Evolutionary conservation across 2,797 vertebrate species (phyloP), one percentile per base, ranked within the genome.

Genomic region (Pterois miles): DNA sequence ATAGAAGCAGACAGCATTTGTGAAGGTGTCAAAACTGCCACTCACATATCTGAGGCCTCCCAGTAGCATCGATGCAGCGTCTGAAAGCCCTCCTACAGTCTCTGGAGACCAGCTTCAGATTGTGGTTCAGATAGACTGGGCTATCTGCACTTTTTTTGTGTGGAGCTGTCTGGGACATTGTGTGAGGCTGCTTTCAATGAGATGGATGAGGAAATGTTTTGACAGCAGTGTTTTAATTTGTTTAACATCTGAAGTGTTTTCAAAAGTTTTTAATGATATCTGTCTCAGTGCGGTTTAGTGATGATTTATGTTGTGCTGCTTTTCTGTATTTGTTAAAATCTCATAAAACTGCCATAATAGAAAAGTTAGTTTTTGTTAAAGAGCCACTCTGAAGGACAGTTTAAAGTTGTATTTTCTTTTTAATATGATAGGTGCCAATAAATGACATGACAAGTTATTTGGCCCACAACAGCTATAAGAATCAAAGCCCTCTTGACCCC

Each of bases 21-120:
- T 73, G 76, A 68, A 76, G 59, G 60, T 81, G 87, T 86, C 86
- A 78, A 5, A 80, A 69, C 86, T 82, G 81, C 82, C 83, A 82
- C n/a, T 83, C 85, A 53, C 40, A 6, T 59, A 69, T 84, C 65
- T 75, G 76, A 81, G 73, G 72, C 64, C 53, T 84, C 72, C 80
- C 78, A 46, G 59, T 53, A 56, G 71, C 48, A 50, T 73, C 0
- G 50, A 62, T 63, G 62, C 56, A 2, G 65, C 1, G 40, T 75
- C 40, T 84, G 62, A 70, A 78, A 85, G 59, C 72, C 65, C 70
- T 65, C 69, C 82, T 36, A 52, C 78, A 36, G 80, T 34, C 64
- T 72, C 82, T 60, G 68, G 71, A 70, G 74, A 81, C 76, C 81
- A 52, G 46, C 40, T 70, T 75, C 62, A 73, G 73, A 81, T 64